Percentiles rank a stretch among this genome's conserved stretches.
Conservation (phyloP, 2,797 vertebrate genomes). For the Miichthys miiuy region DNA sequence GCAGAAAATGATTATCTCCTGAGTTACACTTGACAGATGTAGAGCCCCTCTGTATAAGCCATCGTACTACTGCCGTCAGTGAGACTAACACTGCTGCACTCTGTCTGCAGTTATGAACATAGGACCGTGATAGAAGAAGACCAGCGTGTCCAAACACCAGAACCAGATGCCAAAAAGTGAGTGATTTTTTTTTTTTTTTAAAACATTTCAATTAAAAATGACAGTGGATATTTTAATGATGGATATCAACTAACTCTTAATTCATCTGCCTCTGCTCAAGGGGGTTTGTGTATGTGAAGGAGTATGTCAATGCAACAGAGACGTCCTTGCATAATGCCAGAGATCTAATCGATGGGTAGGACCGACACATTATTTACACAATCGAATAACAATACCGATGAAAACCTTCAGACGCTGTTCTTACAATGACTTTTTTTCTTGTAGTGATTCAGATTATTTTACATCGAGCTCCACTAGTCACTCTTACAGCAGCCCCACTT, state of each 20-base stretch:
- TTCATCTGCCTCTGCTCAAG: slow-evolving; percentile 56
- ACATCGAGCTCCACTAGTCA: slow-evolving; percentile 71
- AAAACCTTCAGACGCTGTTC: background rate
- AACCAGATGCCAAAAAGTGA: slow-evolving; percentile 83
- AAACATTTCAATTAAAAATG: slow-evolving; percentile 11
- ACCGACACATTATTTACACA: slow-evolving; percentile 1
- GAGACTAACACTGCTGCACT: slow-evolving; percentile 56
- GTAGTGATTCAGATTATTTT: slow-evolving; percentile 69
- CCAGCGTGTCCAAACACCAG: slow-evolving; percentile 58
- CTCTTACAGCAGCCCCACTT: slow-evolving; percentile 79
- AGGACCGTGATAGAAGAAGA: slow-evolving; percentile 51
- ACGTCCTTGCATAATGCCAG: slow-evolving; percentile 66
- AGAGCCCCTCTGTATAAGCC: slow-evolving; percentile 45
- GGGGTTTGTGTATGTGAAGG: slow-evolving; percentile 88
- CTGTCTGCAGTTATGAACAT: slow-evolving; percentile 56
- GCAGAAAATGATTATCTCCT: slow-evolving; percentile 71
- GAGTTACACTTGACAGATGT: slow-evolving; percentile 71
- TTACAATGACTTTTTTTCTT: slow-evolving; percentile 4
- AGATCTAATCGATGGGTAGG: slow-evolving; percentile 57
- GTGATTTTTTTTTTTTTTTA: slow-evolving; percentile 29
- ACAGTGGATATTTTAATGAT: background rate
- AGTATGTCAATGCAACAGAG: slow-evolving; percentile 86
- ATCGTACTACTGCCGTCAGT: slow-evolving; percentile 33
- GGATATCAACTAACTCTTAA: background rate
- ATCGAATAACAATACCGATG: slow-evolving; percentile 1